phyloP scores from a whole-genome alignment of 1,140 invertebrate genomes.

The Musca domestica region DNA sequence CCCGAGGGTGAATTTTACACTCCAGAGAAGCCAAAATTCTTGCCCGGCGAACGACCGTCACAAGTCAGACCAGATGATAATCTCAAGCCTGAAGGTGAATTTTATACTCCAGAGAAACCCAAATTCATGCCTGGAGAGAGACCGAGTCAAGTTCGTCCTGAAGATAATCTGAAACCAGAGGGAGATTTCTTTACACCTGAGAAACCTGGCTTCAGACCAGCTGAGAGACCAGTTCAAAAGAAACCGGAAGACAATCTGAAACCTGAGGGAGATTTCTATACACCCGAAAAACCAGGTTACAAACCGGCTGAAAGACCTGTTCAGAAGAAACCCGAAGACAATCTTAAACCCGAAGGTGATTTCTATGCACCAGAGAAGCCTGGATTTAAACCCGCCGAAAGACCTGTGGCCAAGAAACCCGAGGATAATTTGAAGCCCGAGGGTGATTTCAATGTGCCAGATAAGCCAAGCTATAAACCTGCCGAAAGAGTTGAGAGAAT shows the following conservation, averaged over 20 bases:
- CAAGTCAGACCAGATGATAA: constrained; percentile 58
- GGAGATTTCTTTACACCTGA: constrained; percentile 58
- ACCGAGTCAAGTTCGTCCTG: constrained; percentile 52
- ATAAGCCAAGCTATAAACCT: constrained; percentile 48
- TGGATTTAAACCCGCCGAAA: constrained; percentile 60
- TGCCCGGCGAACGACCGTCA: constrained; percentile 51
- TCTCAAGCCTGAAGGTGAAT: constrained; percentile 51
- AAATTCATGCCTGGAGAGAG: constrained; percentile 54
- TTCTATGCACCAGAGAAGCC: constrained; percentile 59
- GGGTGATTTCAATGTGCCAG: constrained; percentile 63
- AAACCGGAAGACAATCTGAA: constrained; percentile 63
- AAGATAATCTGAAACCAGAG: constrained; percentile 62
- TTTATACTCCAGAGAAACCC: constrained; percentile 51
- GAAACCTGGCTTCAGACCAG: constrained; percentile 52
- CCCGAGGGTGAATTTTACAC: constrained; percentile 61
- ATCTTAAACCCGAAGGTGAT: constrained; percentile 68
- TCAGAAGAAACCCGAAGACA: constrained; percentile 54
- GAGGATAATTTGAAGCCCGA: constrained; percentile 69
- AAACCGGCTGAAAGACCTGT: constrained; percentile 54
- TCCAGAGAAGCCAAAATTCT: constrained; percentile 51
- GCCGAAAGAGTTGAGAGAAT: constrained; percentile 55
- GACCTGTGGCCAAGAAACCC: constrained; percentile 58
- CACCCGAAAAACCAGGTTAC: constrained; percentile 42
- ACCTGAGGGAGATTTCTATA: constrained; percentile 57
- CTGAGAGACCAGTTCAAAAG: constrained; percentile 59